These are phyloP conservation scores for Eulemur macaco DNA, from an alignment of 2,113 vertebrate species.

Conservation along the genomic window DNA sequence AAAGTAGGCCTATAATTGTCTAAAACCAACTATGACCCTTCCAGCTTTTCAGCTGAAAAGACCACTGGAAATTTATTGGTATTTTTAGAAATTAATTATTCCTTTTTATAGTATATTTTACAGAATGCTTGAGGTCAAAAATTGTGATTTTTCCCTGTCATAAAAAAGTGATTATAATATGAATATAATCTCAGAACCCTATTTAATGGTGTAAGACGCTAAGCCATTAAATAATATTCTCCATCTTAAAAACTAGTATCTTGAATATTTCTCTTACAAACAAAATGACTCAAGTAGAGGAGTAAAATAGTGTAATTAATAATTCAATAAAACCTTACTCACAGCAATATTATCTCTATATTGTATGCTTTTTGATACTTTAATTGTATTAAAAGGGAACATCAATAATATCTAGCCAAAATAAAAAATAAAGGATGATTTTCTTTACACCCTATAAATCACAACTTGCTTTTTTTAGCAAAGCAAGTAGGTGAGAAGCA, in stretches of 20 bases:
- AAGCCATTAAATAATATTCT: conserved; percentile 12
- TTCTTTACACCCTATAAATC: conserved; percentile 22
- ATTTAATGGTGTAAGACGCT: neutral
- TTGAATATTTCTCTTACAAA: conserved; percentile 10
- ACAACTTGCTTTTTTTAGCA: conserved; percentile 34
- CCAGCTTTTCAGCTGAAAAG: conserved; percentile 2
- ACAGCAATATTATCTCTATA: neutral
- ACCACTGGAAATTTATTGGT: neutral
- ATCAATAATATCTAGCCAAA: neutral
- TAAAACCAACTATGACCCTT: neutral
- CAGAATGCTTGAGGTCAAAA: neutral
- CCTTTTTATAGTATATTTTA: neutral
- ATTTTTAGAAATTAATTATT: conserved; percentile 11
- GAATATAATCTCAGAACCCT: neutral
- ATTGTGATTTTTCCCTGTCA: neutral
- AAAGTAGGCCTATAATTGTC: neutral
- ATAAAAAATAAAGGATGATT: neutral
- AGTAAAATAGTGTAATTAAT: conserved; percentile 21
- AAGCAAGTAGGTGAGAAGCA: neutral
- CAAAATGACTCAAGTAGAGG: neutral
- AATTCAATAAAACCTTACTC: neutral
- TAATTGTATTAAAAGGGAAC: neutral
- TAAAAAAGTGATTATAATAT: neutral
- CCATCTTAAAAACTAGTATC: neutral
- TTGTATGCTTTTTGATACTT: neutral